A percentile compares a stretch with the other conserved stretches of the same genome.
phyloP scores from a whole-genome alignment of 1,140 invertebrate genomes.

The Aphidius gifuensis region DNA sequence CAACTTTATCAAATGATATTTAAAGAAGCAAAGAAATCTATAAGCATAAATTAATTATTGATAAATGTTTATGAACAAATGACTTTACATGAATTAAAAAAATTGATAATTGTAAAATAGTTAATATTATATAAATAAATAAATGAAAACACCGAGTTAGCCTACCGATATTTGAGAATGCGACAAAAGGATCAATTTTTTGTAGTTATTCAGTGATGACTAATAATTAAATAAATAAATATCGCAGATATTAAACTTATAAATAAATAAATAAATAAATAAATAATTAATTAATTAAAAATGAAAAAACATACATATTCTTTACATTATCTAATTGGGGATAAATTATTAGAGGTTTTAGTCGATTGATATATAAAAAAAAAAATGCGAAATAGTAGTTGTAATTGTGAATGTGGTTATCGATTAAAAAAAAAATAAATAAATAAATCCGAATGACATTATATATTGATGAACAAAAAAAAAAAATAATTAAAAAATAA shows the following conservation, averaged over 20 bases:
- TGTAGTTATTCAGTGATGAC: constrained; percentile 20
- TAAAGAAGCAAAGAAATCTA: too few species aligned
- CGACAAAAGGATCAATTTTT: constrained; percentile 23
- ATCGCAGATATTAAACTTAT: neutral
- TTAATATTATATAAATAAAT: too few species aligned
- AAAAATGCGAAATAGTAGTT: constrained; percentile 27
- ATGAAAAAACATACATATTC: constrained; percentile 44
- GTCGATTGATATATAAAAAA: constrained; percentile 32
- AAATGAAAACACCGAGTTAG: neutral
- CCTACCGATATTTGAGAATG: constrained; percentile 3
- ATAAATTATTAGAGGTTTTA: constrained; percentile 46
- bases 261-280: constrained; percentile 18
- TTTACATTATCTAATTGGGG: constrained; percentile 53
- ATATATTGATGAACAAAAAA: constrained; percentile 11
- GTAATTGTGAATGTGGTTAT: constrained; percentile 30
- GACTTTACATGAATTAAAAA: too few species aligned
- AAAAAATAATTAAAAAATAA: constrained; percentile 19
- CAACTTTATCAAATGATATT: too few species aligned
- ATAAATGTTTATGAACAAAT: too few species aligned
- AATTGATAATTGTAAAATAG: too few species aligned
- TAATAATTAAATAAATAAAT: constrained; percentile 18
- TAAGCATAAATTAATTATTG: too few species aligned
- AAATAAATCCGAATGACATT: constrained; percentile 6
- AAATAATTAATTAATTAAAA: constrained; percentile 22
- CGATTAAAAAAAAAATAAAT: constrained; percentile 23